These are phyloP conservation scores for Tachycineta bicolor DNA, from an alignment of 2,113 vertebrate genomes.

Conservation along the genomic window DNA sequence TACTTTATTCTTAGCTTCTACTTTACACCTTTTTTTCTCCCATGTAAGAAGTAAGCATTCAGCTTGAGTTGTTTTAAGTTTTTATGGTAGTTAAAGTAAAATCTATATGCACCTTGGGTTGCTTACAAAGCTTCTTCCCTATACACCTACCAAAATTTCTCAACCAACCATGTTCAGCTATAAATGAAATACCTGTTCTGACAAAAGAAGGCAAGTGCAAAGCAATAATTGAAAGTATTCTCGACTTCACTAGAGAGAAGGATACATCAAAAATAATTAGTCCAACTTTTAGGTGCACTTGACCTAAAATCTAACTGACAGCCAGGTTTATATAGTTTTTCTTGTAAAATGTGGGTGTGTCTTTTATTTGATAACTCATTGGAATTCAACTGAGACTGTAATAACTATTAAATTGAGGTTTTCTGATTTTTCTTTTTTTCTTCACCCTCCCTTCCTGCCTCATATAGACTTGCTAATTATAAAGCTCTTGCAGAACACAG, in stretches of 20 bases:
- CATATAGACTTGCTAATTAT: constrained; percentile 71
- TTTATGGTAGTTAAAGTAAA: background rate
- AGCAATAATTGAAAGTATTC: background rate
- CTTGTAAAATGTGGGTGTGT: background rate
- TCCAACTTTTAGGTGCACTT: background rate
- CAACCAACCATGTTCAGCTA: background rate
- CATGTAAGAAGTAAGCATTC: background rate
- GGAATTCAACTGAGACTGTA: background rate
- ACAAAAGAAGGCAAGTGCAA: background rate
- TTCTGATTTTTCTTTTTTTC: background rate
- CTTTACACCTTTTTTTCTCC: background rate
- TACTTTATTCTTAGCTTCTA: background rate
- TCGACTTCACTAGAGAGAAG: background rate
- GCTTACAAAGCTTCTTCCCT: background rate
- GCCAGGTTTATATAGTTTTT: background rate
- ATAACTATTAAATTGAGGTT: background rate
- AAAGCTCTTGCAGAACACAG: constrained; percentile 74
- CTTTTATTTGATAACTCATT: background rate
- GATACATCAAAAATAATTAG: background rate
- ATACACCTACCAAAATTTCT: background rate
- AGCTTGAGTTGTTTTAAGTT: background rate
- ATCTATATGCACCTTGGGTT: accelerated
- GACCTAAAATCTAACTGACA: background rate
- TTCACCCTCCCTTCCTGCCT: background rate
- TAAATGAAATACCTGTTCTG: background rate